phyloP scores from a whole-genome alignment of 2,888 invertebrate species.

The Catocala nupta region DNA sequence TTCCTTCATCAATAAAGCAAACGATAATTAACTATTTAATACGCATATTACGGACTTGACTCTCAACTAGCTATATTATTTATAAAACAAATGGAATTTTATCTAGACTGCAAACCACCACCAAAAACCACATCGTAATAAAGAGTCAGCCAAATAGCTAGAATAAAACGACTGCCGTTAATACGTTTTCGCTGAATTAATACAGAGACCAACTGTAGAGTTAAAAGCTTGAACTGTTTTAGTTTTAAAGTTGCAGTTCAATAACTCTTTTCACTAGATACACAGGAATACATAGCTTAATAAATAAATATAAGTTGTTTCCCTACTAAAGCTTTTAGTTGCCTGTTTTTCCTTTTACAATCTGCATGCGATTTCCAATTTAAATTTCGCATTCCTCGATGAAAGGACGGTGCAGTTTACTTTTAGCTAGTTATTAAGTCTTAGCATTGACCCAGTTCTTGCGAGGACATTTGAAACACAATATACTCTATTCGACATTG shows the following conservation, averaged over 20 bases:
- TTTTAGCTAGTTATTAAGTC: constrained; percentile 1
- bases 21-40: no score
- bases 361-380: constrained; percentile 18
- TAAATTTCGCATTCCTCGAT: constrained; percentile 5
- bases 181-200: no score
- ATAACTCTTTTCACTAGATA: background rate
- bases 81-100: no score
- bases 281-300: constrained; percentile 3
- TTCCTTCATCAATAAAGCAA: no score
- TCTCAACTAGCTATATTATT: no score
- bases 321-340: background rate
- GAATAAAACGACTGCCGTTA: no score
- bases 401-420: background rate
- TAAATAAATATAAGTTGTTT: constrained; percentile 6
- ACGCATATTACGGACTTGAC: no score
- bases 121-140: no score
- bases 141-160: no score
- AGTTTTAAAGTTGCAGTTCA: background rate
- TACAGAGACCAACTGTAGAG: no score
- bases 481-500: no score
- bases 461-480: background rate
- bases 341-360: constrained; percentile 2
- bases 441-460: background rate
- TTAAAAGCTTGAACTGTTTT: background rate
- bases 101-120: no score